Evolutionary conservation across 2,888 invertebrate genomes (phyloP).

Genomic region (Leptopilina syphax): DNA sequence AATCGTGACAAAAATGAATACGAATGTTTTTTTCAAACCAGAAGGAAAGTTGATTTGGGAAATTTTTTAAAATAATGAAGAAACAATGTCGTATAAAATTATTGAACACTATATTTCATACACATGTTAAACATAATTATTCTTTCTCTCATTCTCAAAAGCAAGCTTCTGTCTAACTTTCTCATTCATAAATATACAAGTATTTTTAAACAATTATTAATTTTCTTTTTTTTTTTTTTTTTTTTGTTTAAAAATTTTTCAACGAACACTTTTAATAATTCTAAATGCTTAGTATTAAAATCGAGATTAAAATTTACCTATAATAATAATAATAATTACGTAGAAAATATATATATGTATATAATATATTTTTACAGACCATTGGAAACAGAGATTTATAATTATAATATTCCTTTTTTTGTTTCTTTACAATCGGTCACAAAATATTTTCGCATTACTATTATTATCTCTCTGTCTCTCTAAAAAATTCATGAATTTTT

Average conservation of each 20-base stretch:
- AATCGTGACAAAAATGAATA: no score
- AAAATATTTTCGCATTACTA: neutral
- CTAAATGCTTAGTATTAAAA: neutral
- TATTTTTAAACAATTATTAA: neutral
- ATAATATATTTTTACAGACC: conserved; percentile 17
- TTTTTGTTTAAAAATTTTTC: neutral
- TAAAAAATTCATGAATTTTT: neutral
- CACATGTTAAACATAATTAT: neutral
- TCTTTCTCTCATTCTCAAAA: neutral
- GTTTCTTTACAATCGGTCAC: neutral
- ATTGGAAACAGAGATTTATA: neutral
- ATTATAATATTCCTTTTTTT: neutral
- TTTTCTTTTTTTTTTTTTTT: neutral
- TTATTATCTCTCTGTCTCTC: neutral
- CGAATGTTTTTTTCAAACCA: no score
- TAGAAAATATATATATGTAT: neutral
- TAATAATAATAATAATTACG: neutral
- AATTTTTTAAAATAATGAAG: neutral
- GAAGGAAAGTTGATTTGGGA: neutral
- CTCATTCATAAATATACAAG: conserved; percentile 32
- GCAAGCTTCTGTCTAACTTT: neutral
- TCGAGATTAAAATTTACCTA: neutral
- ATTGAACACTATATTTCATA: conserved; percentile 27
- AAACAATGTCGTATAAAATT: conserved; percentile 19
- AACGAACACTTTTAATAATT: neutral